Evolutionary conservation across 2,113 vertebrate genomes (phyloP).

Genomic region (Lepus timidus): DNA sequence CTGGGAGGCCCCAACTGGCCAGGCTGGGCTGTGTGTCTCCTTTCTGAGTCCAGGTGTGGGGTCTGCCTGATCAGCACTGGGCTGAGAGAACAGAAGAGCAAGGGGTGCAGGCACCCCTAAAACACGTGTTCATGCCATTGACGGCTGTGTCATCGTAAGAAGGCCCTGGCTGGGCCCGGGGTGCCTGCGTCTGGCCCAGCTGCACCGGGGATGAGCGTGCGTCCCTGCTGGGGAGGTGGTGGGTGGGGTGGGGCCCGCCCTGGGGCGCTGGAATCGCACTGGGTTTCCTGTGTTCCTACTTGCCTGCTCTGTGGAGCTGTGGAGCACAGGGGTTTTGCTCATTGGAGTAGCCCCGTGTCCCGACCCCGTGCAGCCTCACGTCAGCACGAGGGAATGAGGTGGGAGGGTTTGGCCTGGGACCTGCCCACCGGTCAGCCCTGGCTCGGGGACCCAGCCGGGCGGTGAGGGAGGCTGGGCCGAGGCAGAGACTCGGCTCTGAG

Average conservation of each 20-base stretch:
- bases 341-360: rapidly evolving
- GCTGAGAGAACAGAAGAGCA: background rate
- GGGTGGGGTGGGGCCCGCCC: rapidly evolving
- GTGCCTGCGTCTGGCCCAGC: background rate
- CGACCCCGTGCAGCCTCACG: background rate
- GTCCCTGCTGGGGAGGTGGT: background rate
- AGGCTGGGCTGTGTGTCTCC: background rate
- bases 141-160: background rate
- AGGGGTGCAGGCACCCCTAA: background rate
- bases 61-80: background rate
- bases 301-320: slow-evolving; percentile 1
- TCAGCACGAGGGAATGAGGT: background rate
- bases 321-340: background rate
- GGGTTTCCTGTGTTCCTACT: slow-evolving; percentile 24
- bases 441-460: background rate
- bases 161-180: background rate
- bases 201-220: background rate
- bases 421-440: background rate
- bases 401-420: background rate
- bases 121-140: background rate
- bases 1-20: background rate
- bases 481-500: background rate
- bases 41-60: background rate
- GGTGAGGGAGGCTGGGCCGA: background rate
- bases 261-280: background rate